Conservation (phyloP, 2,797 vertebrate genomes). For the Aratinga solstitialis region DNA sequence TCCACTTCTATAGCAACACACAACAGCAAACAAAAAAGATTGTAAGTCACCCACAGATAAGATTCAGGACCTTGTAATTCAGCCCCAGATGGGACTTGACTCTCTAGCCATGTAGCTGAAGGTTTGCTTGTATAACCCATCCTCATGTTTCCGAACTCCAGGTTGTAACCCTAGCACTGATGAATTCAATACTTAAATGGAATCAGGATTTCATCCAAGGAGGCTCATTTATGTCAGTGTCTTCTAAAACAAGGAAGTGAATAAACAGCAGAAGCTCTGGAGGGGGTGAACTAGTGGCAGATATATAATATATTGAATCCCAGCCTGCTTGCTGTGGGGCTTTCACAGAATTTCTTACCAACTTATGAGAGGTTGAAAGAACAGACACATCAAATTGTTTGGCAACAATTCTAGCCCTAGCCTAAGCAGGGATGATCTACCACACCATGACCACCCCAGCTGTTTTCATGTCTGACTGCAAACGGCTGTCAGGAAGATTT, state of each 20-base stretch:
- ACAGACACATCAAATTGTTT: background rate
- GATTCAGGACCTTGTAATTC: background rate
- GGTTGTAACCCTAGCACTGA: background rate
- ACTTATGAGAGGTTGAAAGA: background rate
- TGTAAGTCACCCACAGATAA: background rate
- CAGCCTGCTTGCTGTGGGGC: background rate
- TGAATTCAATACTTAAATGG: background rate
- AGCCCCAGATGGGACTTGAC: background rate
- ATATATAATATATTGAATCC: background rate
- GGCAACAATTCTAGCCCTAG: background rate
- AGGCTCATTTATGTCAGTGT: background rate
- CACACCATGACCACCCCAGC: background rate
- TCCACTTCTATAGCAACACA: slow-evolving; percentile 35
- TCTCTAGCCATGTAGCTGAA: background rate
- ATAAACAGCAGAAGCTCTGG: background rate
- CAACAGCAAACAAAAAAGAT: background rate
- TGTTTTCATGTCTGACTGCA: background rate
- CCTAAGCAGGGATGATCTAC: background rate
- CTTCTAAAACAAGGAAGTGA: background rate
- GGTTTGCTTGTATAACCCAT: background rate
- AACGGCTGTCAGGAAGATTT: background rate
- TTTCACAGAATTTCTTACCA: background rate
- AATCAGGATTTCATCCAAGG: background rate
- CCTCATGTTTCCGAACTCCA: background rate
- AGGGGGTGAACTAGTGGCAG: background rate